These are phyloP conservation scores for Pecten maximus DNA, from an alignment of 2,888 invertebrate genomes.

Conservation along the genomic window DNA sequence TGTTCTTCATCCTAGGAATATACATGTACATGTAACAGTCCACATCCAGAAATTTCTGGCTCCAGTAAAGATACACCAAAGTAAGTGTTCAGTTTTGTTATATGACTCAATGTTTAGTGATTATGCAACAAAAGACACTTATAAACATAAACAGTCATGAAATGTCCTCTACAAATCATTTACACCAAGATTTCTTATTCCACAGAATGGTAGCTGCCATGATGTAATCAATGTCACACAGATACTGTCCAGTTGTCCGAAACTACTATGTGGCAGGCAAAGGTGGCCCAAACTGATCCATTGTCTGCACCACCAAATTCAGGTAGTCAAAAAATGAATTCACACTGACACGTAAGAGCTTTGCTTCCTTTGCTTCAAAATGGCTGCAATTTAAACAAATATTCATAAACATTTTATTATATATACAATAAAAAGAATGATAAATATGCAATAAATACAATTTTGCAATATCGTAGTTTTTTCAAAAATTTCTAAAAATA, in stretches of 20 bases:
- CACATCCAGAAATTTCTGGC: no score
- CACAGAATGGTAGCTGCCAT: background rate
- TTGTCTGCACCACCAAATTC: conserved; percentile 89
- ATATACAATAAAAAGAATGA: no score
- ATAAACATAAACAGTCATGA: background rate
- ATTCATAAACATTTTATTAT: no score
- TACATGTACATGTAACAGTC: no score
- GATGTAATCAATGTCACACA: background rate
- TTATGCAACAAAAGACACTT: background rate
- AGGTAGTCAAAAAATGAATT: conserved; percentile 92
- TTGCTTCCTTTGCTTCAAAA: conserved; percentile 87
- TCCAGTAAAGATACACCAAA: background rate
- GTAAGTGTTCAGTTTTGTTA: background rate
- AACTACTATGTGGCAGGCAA: background rate
- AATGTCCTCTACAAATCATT: background rate
- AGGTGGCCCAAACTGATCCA: conserved; percentile 87
- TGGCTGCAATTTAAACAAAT: conserved; percentile 88
- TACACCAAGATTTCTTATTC: background rate
- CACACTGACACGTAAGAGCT: conserved; percentile 90
- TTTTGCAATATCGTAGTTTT: no score
- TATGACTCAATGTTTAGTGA: background rate
- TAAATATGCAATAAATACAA: no score
- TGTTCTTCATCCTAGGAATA: no score
- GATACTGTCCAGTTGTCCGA: conserved; percentile 26
- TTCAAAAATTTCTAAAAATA: no score